A percentile compares a stretch with the other conserved stretches of the same genome.
phyloP scores from a whole-genome alignment of 2,888 invertebrate species.

The Eupeodes latifasciatus region DNA sequence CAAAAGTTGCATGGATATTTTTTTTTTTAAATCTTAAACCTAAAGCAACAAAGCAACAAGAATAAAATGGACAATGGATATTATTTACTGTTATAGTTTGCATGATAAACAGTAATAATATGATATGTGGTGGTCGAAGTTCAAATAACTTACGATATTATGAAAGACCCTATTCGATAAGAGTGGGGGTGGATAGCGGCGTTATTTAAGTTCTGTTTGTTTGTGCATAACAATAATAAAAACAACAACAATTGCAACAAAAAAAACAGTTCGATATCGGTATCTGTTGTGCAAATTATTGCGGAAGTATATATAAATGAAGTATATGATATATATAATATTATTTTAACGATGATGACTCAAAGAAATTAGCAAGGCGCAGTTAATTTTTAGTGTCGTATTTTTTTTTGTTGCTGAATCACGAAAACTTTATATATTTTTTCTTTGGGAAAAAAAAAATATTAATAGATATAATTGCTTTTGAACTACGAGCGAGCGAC shows the following conservation, averaged over 20 bases:
- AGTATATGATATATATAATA: no score
- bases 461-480: background rate
- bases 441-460: background rate
- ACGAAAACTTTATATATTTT: slow-evolving; percentile 1
- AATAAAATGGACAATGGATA: slow-evolving; percentile 5
- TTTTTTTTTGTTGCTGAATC: slow-evolving; percentile 9
- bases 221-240: slow-evolving; percentile 37
- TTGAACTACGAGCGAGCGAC: background rate
- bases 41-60: background rate
- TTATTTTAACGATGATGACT: slow-evolving; percentile 34
- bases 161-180: slow-evolving; percentile 15
- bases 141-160: slow-evolving; percentile 45
- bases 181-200: slow-evolving; percentile 33
- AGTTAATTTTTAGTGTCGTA: slow-evolving; percentile 11
- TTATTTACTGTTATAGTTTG: background rate
- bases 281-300: slow-evolving; percentile 31
- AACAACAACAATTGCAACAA: background rate
- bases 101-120: slow-evolving; percentile 14
- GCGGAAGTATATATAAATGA: slow-evolving; percentile 20
- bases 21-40: no score
- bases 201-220: background rate
- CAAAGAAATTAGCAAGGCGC: slow-evolving; percentile 34
- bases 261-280: slow-evolving; percentile 34
- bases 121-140: slow-evolving; percentile 40
- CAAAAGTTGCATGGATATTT: background rate